Percentiles rank a stretch among this genome's conserved stretches.
phyloP scores from a whole-genome alignment of 2,797 vertebrate species.

The Labroides dimidiatus region DNA sequence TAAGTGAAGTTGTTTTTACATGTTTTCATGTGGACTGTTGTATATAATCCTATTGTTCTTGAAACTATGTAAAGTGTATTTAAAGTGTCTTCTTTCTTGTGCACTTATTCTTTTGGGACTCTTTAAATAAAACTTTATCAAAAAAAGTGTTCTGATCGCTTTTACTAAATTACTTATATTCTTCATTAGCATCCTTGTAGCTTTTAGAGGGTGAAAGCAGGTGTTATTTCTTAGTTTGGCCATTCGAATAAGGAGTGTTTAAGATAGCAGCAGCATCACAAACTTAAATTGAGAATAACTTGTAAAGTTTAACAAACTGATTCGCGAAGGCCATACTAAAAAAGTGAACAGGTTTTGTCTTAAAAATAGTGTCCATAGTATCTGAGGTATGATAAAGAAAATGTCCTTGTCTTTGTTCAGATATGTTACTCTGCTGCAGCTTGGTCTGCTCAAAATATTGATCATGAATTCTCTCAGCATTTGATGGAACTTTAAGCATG shows the following conservation, averaged over 20 bases:
- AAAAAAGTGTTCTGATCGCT: too few species aligned
- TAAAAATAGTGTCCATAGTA: background rate
- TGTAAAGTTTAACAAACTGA: too few species aligned
- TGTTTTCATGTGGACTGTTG: background rate
- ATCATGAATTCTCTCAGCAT: background rate
- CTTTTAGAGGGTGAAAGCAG: background rate
- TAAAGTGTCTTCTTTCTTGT: background rate
- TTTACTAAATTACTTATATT: too few species aligned
- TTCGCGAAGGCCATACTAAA: too few species aligned
- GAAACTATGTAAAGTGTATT: too few species aligned
- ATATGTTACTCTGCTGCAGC: background rate
- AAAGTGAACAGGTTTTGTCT: background rate
- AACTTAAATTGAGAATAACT: too few species aligned
- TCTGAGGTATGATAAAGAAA: background rate
- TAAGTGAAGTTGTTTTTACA: too few species aligned
- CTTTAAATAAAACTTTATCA: conserved; percentile 53
- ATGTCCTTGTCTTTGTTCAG: background rate
- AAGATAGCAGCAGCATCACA: too few species aligned
- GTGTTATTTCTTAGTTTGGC: background rate
- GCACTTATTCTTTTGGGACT: conserved; percentile 22
- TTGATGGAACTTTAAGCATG: background rate
- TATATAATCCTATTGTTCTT: background rate
- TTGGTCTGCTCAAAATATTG: conserved; percentile 4
- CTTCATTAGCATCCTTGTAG: too few species aligned
- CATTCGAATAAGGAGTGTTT: background rate